phyloP scores from a whole-genome alignment of 2,797 vertebrate genomes.

The Tachyglossus aculeatus region DNA sequence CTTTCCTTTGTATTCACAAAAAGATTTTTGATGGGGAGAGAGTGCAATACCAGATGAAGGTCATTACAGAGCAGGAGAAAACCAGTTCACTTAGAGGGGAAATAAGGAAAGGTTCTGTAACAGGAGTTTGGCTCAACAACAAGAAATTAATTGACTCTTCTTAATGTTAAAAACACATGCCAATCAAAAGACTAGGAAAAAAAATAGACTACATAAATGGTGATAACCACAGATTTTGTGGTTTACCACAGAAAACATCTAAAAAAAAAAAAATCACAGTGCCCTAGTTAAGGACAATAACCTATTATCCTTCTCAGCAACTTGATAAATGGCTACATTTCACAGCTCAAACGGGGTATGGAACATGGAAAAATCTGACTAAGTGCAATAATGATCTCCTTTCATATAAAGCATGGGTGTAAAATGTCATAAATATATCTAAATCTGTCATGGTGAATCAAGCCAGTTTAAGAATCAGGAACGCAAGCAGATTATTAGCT shows the following conservation, averaged over 20 bases:
- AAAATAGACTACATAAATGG: constrained; percentile 26
- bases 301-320: constrained; percentile 35
- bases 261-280: constrained; percentile 17
- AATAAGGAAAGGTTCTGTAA: constrained; percentile 12
- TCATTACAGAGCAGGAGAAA: constrained; percentile 1
- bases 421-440: constrained; percentile 35
- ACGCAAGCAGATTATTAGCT: neutral
- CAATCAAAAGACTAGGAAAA: constrained; percentile 27
- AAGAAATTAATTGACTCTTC: constrained; percentile 50
- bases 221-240: constrained; percentile 39
- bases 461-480: constrained; percentile 32
- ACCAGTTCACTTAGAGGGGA: constrained; percentile 8
- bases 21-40: constrained; percentile 37
- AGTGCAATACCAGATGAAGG: constrained; percentile 39
- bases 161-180: constrained; percentile 37
- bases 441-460: constrained; percentile 44
- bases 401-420: constrained; percentile 60
- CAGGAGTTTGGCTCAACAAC: constrained; percentile 23
- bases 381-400: constrained; percentile 66
- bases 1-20: constrained; percentile 21
- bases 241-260: constrained; percentile 48
- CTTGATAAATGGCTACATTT: constrained; percentile 59
- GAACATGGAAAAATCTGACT: constrained; percentile 63
- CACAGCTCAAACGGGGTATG: constrained; percentile 55
- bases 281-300: constrained; percentile 51